Evolutionary conservation across 1,140 invertebrate genomes (phyloP).

Genomic region (Diorhabda carinulata): DNA sequence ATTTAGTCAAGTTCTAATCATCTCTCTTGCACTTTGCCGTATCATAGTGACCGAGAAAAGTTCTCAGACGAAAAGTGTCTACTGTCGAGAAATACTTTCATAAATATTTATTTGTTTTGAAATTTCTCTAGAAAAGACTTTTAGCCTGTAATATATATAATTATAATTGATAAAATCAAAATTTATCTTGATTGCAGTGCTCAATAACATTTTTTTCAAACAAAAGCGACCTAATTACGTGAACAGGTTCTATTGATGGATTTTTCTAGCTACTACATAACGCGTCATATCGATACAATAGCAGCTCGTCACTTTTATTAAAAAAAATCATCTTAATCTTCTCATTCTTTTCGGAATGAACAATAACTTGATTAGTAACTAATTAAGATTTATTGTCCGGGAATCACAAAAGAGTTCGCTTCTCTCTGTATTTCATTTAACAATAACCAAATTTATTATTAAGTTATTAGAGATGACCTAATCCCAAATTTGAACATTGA

Average conservation of each 20-base stretch:
- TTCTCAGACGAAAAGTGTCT: too few species aligned
- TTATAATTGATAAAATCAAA: too few species aligned
- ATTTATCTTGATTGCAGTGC: background rate
- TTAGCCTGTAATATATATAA: too few species aligned
- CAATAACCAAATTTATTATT: slow-evolving; percentile 12
- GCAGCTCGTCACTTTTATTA: background rate
- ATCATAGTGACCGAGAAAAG: too few species aligned
- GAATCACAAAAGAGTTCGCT: background rate
- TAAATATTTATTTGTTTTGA: too few species aligned
- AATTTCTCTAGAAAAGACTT: too few species aligned
- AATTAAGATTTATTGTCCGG: background rate
- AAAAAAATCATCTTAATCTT: slow-evolving; percentile 3
- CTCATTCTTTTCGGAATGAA: background rate
- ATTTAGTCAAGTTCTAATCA: too few species aligned
- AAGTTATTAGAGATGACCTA: slow-evolving; percentile 14
- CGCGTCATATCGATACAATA: background rate
- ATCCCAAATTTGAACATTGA: slow-evolving; percentile 11
- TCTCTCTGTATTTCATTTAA: background rate
- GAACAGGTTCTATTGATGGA: slow-evolving; percentile 2
- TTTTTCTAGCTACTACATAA: background rate
- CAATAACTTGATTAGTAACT: background rate
- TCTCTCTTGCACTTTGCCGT: too few species aligned
- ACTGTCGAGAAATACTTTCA: too few species aligned
- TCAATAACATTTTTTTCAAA: background rate
- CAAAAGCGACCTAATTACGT: background rate